These are phyloP conservation scores for Mungos mungo DNA, from an alignment of 2,113 vertebrate genomes.

Conservation along the genomic window DNA sequence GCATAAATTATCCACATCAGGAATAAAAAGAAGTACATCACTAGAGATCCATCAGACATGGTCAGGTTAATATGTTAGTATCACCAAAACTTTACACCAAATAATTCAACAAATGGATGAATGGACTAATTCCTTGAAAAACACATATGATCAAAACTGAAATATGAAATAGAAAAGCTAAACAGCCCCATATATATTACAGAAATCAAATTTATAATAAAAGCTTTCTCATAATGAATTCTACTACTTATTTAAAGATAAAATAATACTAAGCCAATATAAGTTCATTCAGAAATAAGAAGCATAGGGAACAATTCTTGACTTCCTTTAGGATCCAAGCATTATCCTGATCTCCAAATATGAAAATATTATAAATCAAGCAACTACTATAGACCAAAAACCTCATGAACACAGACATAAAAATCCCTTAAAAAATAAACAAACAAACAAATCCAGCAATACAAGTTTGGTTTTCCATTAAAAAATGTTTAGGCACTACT, in stretches of 20 bases:
- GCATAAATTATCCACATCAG: neutral
- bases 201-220: neutral
- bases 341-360: neutral
- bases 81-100: neutral
- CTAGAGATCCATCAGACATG: neutral
- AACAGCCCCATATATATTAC: neutral
- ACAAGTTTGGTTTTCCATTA: neutral
- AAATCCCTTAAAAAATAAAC: neutral
- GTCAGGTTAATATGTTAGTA: neutral
- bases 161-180: neutral
- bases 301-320: neutral
- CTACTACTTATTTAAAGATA: neutral
- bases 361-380: neutral
- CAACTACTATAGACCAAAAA: neutral
- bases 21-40: neutral
- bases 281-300: neutral
- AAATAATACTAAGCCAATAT: neutral
- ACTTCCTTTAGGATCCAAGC: neutral
- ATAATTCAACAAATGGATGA: neutral
- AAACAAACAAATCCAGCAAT: neutral
- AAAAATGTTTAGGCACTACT: neutral
- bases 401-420: neutral
- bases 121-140: neutral
- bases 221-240: neutral
- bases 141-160: neutral